Conservation (phyloP, 1,140 invertebrate genomes). For the Drosophila pallidifrons region DNA sequence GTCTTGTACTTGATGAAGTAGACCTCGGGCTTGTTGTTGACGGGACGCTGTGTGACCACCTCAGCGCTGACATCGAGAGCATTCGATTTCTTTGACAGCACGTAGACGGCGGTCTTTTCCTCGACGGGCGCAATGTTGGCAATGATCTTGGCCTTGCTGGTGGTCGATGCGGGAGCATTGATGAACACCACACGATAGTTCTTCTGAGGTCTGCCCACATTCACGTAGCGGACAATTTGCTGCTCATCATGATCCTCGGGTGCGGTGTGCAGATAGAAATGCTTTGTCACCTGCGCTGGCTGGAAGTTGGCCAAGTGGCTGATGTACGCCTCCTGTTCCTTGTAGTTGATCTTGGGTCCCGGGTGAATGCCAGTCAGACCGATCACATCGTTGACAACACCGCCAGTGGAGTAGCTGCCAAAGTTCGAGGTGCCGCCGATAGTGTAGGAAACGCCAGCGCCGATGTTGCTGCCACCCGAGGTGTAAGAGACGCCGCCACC, state of each 20-base stretch:
- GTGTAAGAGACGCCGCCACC: neutral
- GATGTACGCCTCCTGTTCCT: conserved; percentile 86
- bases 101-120: conserved; percentile 94
- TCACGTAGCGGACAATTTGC: conserved; percentile 84
- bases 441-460: conserved; percentile 28
- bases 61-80: conserved; percentile 74
- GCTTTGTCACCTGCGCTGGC: conserved; percentile 89
- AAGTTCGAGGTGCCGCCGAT: conserved; percentile 34
- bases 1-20: conserved; percentile 91
- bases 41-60: conserved; percentile 75
- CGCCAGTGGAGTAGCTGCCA: neutral
- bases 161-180: conserved; percentile 91
- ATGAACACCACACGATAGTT: conserved; percentile 95
- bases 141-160: conserved; percentile 88
- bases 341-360: conserved; percentile 67
- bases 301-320: conserved; percentile 84
- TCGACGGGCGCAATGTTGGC: conserved; percentile 90
- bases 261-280: conserved; percentile 91
- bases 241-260: conserved; percentile 88
- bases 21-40: conserved; percentile 89
- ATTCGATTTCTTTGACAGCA: conserved; percentile 89
- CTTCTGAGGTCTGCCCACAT: conserved; percentile 88
- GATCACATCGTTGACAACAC: conserved; percentile 47
- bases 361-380: conserved; percentile 61
- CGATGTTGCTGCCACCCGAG: neutral